Evolutionary conservation across 2,113 vertebrate genomes (phyloP), one percentile per base, ranked within the genome.

Genomic region (Meriones unguiculatus): DNA sequence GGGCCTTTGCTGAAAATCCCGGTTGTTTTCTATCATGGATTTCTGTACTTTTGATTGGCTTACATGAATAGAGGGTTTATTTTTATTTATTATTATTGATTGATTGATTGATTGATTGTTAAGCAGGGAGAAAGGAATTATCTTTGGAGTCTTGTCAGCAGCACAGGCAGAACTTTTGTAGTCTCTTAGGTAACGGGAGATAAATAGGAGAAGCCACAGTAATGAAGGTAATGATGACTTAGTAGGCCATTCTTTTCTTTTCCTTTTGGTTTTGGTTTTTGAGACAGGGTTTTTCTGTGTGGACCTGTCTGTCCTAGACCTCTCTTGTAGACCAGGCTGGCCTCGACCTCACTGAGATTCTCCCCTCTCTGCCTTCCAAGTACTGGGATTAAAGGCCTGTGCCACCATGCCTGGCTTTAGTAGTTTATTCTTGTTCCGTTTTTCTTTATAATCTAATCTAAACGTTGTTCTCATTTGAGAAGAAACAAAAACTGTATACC

Each of bases 41-140:
- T 93, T 94, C 11, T 93, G 41, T 64, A 88, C 30, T 90, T 96
- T 59, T 65, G 17, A 54, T 78, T 90, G 22, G 41, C 28, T 78
- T 78, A 18, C 24, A 20, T 78, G 20, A 78, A 54, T 78, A 54
- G 28, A 54, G 18, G 46, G 46, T 46, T 46, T 46, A 46, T 46
- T 46, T 46, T 46, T 46, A 46, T 46, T 46, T 46, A 46, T 46
- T 46, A 46, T 4, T 46, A 46, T 46, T 46, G 3, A 46, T 46
- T 46, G 46, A 46, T 46, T 46, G 41, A 46, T 46, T 46, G 41
- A 46, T 46, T 46, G 46, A 46, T 46, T 46, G 5, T 46, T 54
- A 78, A 25, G 50, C 77, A 54, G 77, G 17, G 50, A 18, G 50
- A 78, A 54, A 50, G 30, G 50, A 18, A 28, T 75, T 80, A 38